Evolutionary conservation across 1,140 invertebrate species (phyloP).

Genomic region (Zaprionus capensis): DNA sequence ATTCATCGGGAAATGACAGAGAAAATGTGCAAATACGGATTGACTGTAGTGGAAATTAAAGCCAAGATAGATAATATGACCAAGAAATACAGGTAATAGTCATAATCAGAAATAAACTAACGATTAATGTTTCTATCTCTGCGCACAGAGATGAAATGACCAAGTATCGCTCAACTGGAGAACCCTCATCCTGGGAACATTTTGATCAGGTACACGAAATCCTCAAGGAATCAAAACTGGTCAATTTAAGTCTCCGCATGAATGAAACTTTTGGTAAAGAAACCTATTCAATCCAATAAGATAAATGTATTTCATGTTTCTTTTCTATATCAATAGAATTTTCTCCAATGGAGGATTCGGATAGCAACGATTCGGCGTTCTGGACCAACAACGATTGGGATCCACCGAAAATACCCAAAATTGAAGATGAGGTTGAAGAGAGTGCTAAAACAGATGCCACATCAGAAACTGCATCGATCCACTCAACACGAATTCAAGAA

Average conservation of each 20-base stretch:
- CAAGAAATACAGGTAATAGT: conserved; percentile 41
- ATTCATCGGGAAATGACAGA: conserved; percentile 46
- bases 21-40: conserved; percentile 28
- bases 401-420: neutral
- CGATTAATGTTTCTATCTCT: neutral
- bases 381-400: neutral
- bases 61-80: conserved; percentile 50
- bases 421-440: neutral
- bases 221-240: conserved; percentile 14
- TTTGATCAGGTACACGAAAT: conserved; percentile 30
- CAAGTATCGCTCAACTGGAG: neutral
- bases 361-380: conserved; percentile 9
- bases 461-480: neutral
- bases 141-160: conserved; percentile 29
- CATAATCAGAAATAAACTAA: neutral
- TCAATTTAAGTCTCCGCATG: conserved; percentile 6
- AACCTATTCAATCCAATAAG: neutral
- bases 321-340: conserved; percentile 8
- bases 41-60: conserved; percentile 41
- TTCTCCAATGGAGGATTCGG: conserved; percentile 20
- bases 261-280: conserved; percentile 9
- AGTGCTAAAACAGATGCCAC: neutral
- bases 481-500: neutral
- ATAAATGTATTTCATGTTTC: no score
- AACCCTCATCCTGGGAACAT: conserved; percentile 31